phyloP scores from a whole-genome alignment of 2,888 invertebrate species.

The Nomada lathburiana region DNA sequence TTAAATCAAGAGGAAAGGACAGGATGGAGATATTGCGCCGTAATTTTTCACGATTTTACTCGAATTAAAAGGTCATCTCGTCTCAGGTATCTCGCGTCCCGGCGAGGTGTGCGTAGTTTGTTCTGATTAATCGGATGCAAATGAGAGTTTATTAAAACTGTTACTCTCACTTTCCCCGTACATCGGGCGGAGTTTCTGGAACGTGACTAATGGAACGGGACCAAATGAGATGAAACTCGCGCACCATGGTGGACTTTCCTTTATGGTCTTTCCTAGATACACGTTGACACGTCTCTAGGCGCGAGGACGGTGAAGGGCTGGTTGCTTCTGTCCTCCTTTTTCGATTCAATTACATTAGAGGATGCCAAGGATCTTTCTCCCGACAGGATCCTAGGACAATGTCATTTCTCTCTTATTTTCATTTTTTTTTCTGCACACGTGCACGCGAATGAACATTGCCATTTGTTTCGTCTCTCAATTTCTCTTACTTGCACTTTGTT shows the following conservation, averaged over 20 bases:
- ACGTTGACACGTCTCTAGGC: constrained; percentile 39
- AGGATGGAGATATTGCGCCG: background rate
- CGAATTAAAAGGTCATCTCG: background rate
- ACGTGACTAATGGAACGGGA: constrained; percentile 50
- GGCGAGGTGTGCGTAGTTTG: background rate
- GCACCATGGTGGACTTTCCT: constrained; percentile 44
- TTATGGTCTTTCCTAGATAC: constrained; percentile 7
- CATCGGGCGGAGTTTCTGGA: constrained; percentile 14
- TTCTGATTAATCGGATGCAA: constrained; percentile 18
- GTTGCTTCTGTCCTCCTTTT: constrained; percentile 21
- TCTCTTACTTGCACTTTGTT: constrained; percentile 2
- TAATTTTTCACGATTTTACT: background rate
- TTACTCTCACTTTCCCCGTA: constrained; percentile 22
- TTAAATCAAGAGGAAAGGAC: background rate
- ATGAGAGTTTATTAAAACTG: constrained; percentile 13
- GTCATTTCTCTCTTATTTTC: constrained; percentile 1
- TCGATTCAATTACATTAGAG: constrained; percentile 70
- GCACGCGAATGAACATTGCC: constrained; percentile 5
- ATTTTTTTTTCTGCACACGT: background rate
- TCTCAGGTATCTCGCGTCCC: background rate
- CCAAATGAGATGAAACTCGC: constrained; percentile 44
- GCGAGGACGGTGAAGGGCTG: constrained; percentile 26
- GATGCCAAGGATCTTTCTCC: constrained; percentile 49
- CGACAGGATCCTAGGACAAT: constrained; percentile 20
- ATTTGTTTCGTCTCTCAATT: background rate